A percentile compares a stretch with the other conserved stretches of the same genome.
Evolutionary conservation across 2,888 invertebrate species (phyloP).

Genomic region (Hipparchia sbordonii): DNA sequence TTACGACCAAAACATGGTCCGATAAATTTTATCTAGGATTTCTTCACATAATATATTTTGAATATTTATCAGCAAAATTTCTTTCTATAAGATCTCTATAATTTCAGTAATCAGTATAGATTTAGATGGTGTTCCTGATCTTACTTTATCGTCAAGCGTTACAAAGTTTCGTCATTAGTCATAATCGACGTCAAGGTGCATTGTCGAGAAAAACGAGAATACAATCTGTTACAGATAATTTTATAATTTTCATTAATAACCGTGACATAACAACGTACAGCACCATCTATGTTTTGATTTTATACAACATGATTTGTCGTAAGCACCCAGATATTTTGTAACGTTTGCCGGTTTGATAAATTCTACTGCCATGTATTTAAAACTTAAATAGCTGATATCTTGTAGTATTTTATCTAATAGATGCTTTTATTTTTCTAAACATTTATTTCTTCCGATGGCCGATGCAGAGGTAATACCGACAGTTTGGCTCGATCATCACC

Average conservation of each 20-base stretch:
- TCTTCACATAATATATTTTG: background rate
- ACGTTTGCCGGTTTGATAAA: slow-evolving; percentile 2
- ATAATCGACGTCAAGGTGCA: background rate
- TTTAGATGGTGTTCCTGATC: slow-evolving; percentile 1
- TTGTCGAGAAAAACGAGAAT: background rate
- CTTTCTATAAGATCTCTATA: background rate
- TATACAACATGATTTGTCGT: too few species aligned
- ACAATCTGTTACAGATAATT: background rate
- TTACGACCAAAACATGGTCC: background rate
- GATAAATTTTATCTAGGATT: background rate
- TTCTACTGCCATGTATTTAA: background rate
- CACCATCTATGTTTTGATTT: too few species aligned
- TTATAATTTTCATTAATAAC: background rate
- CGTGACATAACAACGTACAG: too few species aligned
- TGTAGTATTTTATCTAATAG: slow-evolving; percentile 46
- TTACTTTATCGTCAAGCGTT: slow-evolving; percentile 4
- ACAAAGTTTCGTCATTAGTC: background rate
- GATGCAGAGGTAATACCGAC: slow-evolving; percentile 75
- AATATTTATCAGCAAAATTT: background rate
- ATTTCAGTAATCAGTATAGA: background rate
- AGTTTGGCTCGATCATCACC: slow-evolving; percentile 60
- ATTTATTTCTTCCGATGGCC: slow-evolving; percentile 67
- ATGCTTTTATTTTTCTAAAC: slow-evolving; percentile 24
- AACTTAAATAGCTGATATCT: slow-evolving; percentile 3
- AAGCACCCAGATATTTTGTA: slow-evolving; percentile 3